phyloP scores from a whole-genome alignment of 2,888 invertebrate genomes.

The Sussaba pulchella region DNA sequence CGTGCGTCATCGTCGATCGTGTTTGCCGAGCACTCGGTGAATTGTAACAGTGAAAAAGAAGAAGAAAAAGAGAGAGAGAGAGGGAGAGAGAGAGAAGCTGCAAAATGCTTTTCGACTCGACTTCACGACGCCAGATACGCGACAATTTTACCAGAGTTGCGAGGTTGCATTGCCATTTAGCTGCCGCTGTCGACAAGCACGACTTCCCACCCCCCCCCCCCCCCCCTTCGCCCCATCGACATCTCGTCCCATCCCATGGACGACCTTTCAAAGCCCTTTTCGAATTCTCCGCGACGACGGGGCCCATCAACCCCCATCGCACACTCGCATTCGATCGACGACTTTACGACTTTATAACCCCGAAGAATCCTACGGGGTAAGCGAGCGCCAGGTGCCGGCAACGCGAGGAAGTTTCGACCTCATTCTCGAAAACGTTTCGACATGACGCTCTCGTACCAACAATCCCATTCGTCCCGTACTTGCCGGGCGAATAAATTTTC shows the following conservation, averaged over 20 bases:
- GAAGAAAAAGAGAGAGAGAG: too few species aligned
- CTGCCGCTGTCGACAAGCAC: conserved; percentile 1
- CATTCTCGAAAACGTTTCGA: conserved; percentile 36
- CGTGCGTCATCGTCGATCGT: conserved; percentile 23
- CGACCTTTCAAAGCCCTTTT: conserved; percentile 62
- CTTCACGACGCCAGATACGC: conserved; percentile 24
- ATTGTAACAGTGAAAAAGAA: background rate
- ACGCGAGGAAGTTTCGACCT: conserved; percentile 24
- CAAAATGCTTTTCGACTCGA: conserved; percentile 15
- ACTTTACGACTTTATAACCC: conserved; percentile 60
- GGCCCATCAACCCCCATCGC: conserved; percentile 41
- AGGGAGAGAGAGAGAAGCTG: background rate
- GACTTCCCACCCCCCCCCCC: background rate
- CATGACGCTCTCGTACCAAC: conserved; percentile 26
- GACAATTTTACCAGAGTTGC: conserved; percentile 56
- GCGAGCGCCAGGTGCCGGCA: conserved; percentile 8
- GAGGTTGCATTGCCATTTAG: conserved; percentile 24
- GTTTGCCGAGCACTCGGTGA: background rate
- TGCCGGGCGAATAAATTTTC: conserved; percentile 15
- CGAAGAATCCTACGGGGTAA: conserved; percentile 40
- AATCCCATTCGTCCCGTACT: background rate
- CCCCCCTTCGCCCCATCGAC: too few species aligned
- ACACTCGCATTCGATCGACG: conserved; percentile 51
- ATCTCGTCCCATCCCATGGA: background rate
- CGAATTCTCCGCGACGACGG: conserved; percentile 54